These are phyloP conservation scores for Brachypalpus laphriformis DNA, from an alignment of 2,888 invertebrate genomes.

Conservation along the genomic window DNA sequence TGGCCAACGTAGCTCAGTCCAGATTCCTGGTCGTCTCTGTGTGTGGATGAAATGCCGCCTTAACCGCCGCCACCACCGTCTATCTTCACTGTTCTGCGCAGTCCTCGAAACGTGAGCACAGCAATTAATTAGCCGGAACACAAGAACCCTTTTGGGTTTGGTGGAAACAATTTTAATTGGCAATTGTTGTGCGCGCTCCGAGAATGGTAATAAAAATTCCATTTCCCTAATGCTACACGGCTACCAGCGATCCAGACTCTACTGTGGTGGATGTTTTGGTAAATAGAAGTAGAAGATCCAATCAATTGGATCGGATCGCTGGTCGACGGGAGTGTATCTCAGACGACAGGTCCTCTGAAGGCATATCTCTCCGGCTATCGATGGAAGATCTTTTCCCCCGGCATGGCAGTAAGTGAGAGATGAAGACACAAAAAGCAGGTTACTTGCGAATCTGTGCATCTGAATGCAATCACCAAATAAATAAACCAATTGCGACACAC, in stretches of 20 bases:
- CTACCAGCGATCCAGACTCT: conserved; percentile 4
- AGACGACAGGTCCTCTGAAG: conserved; percentile 45
- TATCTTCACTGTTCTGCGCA: conserved; percentile 69
- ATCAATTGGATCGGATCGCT: conserved; percentile 61
- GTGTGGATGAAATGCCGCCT: conserved; percentile 27
- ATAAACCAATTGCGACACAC: conserved; percentile 66
- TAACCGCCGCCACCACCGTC: neutral
- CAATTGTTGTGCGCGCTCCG: conserved; percentile 79
- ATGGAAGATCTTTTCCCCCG: conserved; percentile 38
- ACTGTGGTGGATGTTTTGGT: conserved; percentile 46
- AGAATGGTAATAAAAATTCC: conserved; percentile 79
- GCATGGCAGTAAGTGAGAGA: neutral
- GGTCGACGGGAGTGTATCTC: conserved; percentile 29
- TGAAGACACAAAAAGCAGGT: conserved; percentile 69
- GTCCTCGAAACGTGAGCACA: conserved; percentile 77
- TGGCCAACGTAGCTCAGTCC: conserved; percentile 28
- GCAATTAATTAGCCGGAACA: conserved; percentile 80
- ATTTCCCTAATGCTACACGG: conserved; percentile 41
- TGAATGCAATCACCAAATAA: conserved; percentile 65
- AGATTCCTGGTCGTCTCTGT: conserved; percentile 35
- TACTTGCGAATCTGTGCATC: conserved; percentile 51
- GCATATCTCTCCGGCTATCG: conserved; percentile 57
- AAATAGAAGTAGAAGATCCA: conserved; percentile 58
- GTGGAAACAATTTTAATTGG: conserved; percentile 80
- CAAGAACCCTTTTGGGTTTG: conserved; percentile 77